These are phyloP conservation scores for Thaumetopoea pityocampa DNA, from an alignment of 1,140 invertebrate species.

Conservation along the genomic window DNA sequence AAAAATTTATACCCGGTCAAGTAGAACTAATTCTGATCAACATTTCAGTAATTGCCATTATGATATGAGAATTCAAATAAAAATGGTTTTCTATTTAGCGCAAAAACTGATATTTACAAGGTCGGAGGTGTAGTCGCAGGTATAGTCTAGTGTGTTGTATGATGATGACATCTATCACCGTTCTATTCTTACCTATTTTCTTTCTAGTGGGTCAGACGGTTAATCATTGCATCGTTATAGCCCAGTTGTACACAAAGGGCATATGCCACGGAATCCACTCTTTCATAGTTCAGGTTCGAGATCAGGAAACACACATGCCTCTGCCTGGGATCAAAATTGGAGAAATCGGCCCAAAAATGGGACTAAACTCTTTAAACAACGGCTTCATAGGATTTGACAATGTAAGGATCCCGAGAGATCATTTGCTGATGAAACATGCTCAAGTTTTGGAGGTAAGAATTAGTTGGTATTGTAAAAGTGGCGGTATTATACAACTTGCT, in stretches of 20 bases:
- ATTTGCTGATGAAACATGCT: slow-evolving; percentile 96
- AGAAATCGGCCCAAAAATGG: slow-evolving; percentile 94
- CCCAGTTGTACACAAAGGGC: slow-evolving; percentile 91
- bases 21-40: too few species aligned
- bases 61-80: too few species aligned
- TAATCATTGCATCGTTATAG: slow-evolving; percentile 92
- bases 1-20: too few species aligned
- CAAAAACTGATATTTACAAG: too few species aligned
- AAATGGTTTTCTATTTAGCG: too few species aligned
- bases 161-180: too few species aligned
- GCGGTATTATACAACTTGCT: too few species aligned
- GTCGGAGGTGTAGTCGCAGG: too few species aligned
- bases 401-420: slow-evolving; percentile 89
- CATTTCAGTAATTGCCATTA: too few species aligned
- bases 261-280: slow-evolving; percentile 91
- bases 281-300: slow-evolving; percentile 93
- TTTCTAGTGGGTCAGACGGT: slow-evolving; percentile 93
- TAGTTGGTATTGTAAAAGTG: too few species aligned
- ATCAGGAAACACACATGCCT: slow-evolving; percentile 90
- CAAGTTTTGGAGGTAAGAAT: slow-evolving; percentile 84
- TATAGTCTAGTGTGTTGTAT: too few species aligned
- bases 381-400: slow-evolving; percentile 91
- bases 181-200: background rate
- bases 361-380: slow-evolving; percentile 93
- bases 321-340: slow-evolving; percentile 92